Conservation (phyloP, 2,797 vertebrate species). For the Acanthiza pusilla region DNA sequence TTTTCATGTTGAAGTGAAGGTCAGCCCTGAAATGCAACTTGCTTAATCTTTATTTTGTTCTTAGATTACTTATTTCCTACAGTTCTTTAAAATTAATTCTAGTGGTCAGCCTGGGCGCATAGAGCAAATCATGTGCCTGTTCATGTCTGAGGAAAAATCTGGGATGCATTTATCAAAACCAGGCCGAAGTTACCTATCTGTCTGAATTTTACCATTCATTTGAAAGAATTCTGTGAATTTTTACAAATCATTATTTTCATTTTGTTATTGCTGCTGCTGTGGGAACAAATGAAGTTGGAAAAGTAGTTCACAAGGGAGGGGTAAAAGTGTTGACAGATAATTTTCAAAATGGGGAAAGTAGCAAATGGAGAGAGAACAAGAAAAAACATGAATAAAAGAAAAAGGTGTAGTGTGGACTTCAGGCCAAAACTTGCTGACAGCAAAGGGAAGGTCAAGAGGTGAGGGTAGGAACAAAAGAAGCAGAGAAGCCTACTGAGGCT, state of each 20-base stretch:
- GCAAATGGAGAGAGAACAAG: not conserved
- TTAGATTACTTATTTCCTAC: not conserved
- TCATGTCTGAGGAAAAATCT: not conserved
- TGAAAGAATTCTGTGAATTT: not conserved
- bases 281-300: not conserved
- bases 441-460: not conserved
- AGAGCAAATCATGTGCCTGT: not conserved
- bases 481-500: not conserved
- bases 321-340: not conserved
- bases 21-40: not conserved
- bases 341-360: not conserved
- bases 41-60: not conserved
- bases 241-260: not conserved
- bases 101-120: not conserved
- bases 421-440: not conserved
- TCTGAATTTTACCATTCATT: not conserved
- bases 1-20: not conserved
- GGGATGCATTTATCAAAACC: not conserved
- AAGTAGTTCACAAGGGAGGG: not conserved
- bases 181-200: not conserved
- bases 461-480: not conserved
- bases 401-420: accelerated
- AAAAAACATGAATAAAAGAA: not conserved
- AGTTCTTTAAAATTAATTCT: not conserved
- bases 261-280: conserved; percentile 4